Conservation (phyloP, 2,797 vertebrate genomes). For the Geotrypetes seraphini region DNA sequence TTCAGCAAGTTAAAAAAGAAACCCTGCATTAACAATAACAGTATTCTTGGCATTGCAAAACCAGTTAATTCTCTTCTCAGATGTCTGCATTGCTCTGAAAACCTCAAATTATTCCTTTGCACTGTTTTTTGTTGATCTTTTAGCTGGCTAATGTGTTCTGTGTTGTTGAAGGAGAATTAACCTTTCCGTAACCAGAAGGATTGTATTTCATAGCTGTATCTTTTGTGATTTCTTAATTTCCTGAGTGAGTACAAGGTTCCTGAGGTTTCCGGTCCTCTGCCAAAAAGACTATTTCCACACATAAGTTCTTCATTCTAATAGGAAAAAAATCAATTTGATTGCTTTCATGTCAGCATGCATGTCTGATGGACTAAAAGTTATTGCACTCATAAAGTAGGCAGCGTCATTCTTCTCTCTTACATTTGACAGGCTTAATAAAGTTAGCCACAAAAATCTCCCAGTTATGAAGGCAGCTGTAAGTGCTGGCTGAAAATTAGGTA, state of each 20-base stretch:
- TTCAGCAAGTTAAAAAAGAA: not conserved
- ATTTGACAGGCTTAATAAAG: slow-evolving; percentile 40
- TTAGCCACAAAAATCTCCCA: slow-evolving; percentile 32
- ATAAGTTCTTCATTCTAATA: slow-evolving; percentile 24
- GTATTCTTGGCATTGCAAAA: not conserved
- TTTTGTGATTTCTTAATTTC: slow-evolving; percentile 17
- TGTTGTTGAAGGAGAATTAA: slow-evolving; percentile 16
- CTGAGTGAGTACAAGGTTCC: slow-evolving; percentile 7
- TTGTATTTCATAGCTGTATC: slow-evolving; percentile 13
- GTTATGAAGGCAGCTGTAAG: slow-evolving; percentile 30
- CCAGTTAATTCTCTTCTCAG: slow-evolving; percentile 1
- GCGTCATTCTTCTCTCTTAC: slow-evolving; percentile 22
- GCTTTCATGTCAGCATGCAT: slow-evolving; percentile 26
- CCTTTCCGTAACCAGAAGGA: slow-evolving; percentile 17
- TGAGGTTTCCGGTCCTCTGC: slow-evolving; percentile 7
- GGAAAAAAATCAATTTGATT: slow-evolving; percentile 37
- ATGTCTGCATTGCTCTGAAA: not conserved
- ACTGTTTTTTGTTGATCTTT: not conserved
- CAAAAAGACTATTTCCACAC: slow-evolving; percentile 17
- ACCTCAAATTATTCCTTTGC: not conserved
- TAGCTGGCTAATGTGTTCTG: not conserved
- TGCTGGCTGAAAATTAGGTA: slow-evolving; percentile 30
- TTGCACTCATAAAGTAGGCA: slow-evolving; percentile 28
- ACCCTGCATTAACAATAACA: too few species aligned
- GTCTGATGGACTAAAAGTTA: slow-evolving; percentile 32